A percentile compares a stretch with the other conserved stretches of the same genome.
These are phyloP conservation scores for Cavia aperea DNA, from an alignment of 2,113 vertebrate genomes.

Conservation along the genomic window DNA sequence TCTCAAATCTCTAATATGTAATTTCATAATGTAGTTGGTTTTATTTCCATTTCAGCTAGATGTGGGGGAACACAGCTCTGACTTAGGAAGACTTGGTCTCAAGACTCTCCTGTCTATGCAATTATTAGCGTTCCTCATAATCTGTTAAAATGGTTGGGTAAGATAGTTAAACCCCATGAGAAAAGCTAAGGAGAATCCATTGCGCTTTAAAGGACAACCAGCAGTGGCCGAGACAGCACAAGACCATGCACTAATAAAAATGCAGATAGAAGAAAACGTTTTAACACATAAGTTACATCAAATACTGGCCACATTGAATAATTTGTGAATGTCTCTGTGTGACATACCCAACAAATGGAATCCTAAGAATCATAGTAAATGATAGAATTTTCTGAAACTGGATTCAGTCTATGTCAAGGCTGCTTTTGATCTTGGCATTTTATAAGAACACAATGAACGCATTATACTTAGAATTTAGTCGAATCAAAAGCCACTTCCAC, in stretches of 20 bases:
- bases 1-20: neutral
- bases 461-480: slow-evolving; percentile 16
- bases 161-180: neutral
- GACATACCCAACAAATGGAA: neutral
- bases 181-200: slow-evolving; percentile 11
- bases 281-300: slow-evolving; percentile 6
- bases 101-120: neutral
- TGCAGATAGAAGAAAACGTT: neutral
- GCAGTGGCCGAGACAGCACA: neutral
- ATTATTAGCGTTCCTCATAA: neutral
- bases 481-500: slow-evolving; percentile 37
- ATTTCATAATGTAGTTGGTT: neutral
- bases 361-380: neutral
- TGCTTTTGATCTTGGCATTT: slow-evolving; percentile 28
- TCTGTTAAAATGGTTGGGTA: neutral
- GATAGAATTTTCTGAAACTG: neutral
- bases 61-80: slow-evolving; percentile 1
- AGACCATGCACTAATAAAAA: neutral
- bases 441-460: neutral
- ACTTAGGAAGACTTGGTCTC: slow-evolving; percentile 8
- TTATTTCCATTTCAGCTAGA: neutral
- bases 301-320: neutral
- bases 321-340: neutral
- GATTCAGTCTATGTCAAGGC: neutral
- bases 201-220: neutral